Evolutionary conservation across 2,113 vertebrate species (phyloP).

Genomic region (Perca fluviatilis): DNA sequence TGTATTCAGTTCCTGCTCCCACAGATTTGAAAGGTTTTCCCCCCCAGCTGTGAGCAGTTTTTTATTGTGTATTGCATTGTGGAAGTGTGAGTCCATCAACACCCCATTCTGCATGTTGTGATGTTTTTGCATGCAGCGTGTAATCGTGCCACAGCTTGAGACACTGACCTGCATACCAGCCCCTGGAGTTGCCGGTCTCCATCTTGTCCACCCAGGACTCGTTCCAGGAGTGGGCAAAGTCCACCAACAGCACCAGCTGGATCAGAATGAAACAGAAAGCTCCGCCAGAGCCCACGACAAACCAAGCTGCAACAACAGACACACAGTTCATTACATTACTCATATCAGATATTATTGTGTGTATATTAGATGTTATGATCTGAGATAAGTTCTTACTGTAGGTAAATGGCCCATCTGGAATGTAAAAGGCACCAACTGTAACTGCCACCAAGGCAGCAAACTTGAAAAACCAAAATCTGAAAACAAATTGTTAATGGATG

Average conservation of each 20-base stretch:
- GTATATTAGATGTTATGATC: background rate
- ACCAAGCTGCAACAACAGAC: constrained; percentile 86
- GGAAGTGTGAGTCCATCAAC: background rate
- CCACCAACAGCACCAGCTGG: constrained; percentile 93
- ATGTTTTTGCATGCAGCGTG: background rate
- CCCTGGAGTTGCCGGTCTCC: constrained; percentile 89
- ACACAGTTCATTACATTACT: background rate
- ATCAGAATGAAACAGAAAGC: constrained; percentile 92
- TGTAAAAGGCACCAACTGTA: constrained; percentile 94
- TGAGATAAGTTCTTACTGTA: constrained; percentile 83
- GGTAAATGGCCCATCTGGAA: constrained; percentile 92
- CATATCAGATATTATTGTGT: background rate
- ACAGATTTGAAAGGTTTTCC: background rate
- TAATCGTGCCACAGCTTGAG: background rate
- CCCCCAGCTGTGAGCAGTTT: background rate
- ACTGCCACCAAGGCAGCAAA: constrained; percentile 89
- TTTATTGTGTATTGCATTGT: background rate
- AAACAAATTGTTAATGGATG: background rate
- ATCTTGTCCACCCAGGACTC: constrained; percentile 90
- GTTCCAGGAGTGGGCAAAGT: constrained; percentile 93
- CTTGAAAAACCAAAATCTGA: constrained; percentile 98
- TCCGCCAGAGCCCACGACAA: constrained; percentile 86
- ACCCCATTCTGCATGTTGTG: background rate
- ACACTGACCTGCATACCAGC: constrained; percentile 92
- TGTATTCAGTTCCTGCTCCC: background rate